Evolutionary conservation across 2,888 invertebrate species (phyloP).

Genomic region (Epicampocera succincta): DNA sequence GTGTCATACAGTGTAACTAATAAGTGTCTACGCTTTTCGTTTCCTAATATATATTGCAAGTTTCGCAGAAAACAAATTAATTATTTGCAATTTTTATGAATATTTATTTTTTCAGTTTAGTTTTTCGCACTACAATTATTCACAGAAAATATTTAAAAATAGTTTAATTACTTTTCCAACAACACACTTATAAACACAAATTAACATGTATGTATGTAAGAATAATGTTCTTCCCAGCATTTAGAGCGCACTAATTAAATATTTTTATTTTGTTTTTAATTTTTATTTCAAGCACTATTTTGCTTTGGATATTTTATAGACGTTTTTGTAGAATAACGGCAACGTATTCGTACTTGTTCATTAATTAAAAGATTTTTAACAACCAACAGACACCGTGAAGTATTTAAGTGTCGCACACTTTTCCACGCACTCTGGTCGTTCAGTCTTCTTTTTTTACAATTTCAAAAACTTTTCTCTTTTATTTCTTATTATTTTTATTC

Average conservation of each 20-base stretch:
- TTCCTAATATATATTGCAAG: neutral
- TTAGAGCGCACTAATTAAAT: neutral
- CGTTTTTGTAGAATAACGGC: neutral
- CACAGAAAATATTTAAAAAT: conserved; percentile 21
- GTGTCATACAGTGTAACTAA: no score
- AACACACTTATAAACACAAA: conserved; percentile 3
- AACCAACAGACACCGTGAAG: conserved; percentile 49
- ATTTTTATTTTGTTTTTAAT: neutral
- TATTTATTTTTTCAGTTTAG: neutral
- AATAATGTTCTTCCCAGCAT: neutral
- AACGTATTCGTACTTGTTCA: conserved; percentile 12
- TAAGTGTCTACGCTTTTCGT: no score
- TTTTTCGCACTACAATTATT: neutral
- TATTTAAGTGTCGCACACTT: conserved; percentile 26
- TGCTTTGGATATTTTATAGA: neutral
- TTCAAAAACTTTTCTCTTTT: no score
- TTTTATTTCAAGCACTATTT: neutral
- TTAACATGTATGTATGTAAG: neutral
- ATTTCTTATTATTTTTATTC: neutral
- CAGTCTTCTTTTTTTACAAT: neutral
- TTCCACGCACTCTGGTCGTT: neutral
- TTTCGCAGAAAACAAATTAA: neutral
- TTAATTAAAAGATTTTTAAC: conserved; percentile 45
- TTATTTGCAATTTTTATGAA: neutral
- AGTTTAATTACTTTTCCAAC: conserved; percentile 9